Evolutionary conservation across 2,113 vertebrate genomes (phyloP), one percentile per base, ranked within the genome.

Genomic region (Pelusios castaneus): DNA sequence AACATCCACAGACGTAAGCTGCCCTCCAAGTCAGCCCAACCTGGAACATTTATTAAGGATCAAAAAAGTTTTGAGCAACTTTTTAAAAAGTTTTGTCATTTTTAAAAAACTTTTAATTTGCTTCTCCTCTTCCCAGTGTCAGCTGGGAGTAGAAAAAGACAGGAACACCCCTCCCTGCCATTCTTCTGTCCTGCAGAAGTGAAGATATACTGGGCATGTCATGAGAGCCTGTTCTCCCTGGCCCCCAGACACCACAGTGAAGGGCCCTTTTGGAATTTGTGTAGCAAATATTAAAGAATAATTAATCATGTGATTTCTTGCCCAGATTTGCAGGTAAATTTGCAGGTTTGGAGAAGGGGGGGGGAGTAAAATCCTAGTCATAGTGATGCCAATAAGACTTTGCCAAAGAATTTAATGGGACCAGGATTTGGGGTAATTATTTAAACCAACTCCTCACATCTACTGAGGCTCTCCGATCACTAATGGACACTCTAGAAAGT

Each of bases 361-460:
- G 80, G 86, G 89, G 79, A 6, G 51, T 75, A 63, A 95, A 94
- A 91, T 55, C 54, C 54, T 45, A 90, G 11, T 25, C 31, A 80
- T 83, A 45, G 29, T 41, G 85, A 49, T 17, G 38, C 43, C 86
- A 85, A 47, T 49, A 56, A 81, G 84, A 88, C 38, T 34, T 1
- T 60, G 82, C 19, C 38, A n/a, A 12, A 22, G 22, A 73, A 38
- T 47, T 90, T 10, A 49, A 3, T 31, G 88, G 85, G 84, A n/a
- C 56, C 80, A 85, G 92, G 38, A 34, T 84, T 84, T 25, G 13
- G 38, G 25, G 22, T 45, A 25, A 12, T 45, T 27, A 45, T 76
- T 45, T 43, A 41, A 45, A 45, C 41, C 41, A 76, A 29, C 22
- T 25, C 25, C 29, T 76, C 24, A 16, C 27, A 27, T 13, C 73